A percentile compares a stretch with the other conserved stretches of the same genome.
These are phyloP conservation scores for Globicephala melas DNA, from an alignment of 2,113 vertebrate species.

Conservation along the genomic window DNA sequence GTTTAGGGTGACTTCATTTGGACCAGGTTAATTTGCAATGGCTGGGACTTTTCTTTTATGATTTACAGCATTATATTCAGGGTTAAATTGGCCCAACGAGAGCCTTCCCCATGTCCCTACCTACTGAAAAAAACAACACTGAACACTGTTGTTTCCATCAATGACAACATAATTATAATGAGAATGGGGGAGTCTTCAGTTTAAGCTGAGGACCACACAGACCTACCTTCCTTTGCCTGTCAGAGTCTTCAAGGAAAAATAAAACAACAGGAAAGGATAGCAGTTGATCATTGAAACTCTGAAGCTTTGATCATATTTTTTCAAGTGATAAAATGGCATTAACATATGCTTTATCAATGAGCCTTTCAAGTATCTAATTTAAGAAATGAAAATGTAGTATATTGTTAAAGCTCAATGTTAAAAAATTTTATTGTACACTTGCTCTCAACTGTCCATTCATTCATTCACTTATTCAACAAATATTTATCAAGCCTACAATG, in stretches of 20 bases:
- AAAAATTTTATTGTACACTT: neutral
- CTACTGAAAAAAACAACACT: neutral
- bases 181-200: neutral
- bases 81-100: neutral
- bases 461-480: neutral
- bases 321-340: neutral
- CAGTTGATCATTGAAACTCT: neutral
- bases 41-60: neutral
- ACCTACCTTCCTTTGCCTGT: neutral
- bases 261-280: neutral
- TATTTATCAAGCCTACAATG: neutral
- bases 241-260: neutral
- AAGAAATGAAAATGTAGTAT: neutral
- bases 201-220: neutral
- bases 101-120: neutral
- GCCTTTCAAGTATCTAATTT: neutral
- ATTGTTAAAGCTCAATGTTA: neutral
- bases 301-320: conserved; percentile 1
- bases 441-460: neutral
- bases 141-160: neutral
- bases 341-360: neutral
- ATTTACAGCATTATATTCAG: neutral
- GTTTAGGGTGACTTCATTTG: neutral
- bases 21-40: neutral
- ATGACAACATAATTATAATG: neutral